phyloP scores from a whole-genome alignment of 53 echinoderm and acorn worm genomes.

The Antedon mediterranea region DNA sequence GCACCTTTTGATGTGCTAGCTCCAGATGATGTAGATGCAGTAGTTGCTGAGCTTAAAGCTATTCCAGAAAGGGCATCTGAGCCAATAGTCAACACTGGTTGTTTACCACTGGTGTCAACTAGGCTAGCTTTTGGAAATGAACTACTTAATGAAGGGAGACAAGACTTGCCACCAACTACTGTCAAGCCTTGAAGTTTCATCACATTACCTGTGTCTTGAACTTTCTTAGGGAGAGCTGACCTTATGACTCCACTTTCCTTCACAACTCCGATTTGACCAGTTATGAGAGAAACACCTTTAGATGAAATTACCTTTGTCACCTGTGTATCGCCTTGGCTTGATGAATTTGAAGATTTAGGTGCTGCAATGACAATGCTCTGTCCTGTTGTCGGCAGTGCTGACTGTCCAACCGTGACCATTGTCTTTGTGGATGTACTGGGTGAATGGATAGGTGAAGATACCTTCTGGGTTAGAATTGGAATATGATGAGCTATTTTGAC shows the following conservation, averaged over 20 bases:
- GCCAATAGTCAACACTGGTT: not conserved
- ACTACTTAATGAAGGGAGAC: not conserved
- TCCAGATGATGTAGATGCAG: not conserved
- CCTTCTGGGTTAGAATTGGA: not conserved
- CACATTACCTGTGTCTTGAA: not conserved
- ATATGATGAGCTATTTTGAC: not conserved
- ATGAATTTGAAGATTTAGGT: not conserved
- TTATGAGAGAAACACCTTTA: not conserved
- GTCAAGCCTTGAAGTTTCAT: not conserved
- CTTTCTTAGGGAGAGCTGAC: not conserved
- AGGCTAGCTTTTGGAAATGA: not conserved
- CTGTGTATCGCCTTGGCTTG: not conserved
- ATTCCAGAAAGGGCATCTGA: not conserved
- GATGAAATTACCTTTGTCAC: not conserved
- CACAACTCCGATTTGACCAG: not conserved
- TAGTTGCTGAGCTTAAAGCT: not conserved
- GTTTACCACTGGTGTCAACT: not conserved
- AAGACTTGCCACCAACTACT: not conserved
- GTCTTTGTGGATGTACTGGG: not conserved
- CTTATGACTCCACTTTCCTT: not conserved
- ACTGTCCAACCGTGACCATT: not conserved
- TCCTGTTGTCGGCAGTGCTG: not conserved
- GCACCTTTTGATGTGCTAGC: not conserved
- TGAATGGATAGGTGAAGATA: not conserved
- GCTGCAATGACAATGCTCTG: not conserved